Base-by-base conservation (phyloP, 2,888 invertebrate species). In the Abscondita cerata region DNA sequence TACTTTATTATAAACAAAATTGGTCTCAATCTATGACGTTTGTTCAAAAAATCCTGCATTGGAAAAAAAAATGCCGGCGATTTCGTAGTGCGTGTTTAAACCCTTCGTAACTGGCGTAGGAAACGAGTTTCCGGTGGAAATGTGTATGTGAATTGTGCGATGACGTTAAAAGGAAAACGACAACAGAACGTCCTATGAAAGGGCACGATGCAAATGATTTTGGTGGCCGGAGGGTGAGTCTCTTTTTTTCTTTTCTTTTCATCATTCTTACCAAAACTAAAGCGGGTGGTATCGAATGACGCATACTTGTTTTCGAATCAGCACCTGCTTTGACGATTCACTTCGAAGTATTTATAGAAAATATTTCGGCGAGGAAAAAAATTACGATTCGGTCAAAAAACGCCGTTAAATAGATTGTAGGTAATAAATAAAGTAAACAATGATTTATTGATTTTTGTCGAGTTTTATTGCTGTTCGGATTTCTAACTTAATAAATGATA, bases 201-300 rank as follows among this genome's bases (percentile, higher is more conserved):
- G 38, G 81, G 72, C 52, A 60, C 33, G 65, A 85, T 85, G 84
- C 84, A 85, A 82, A 84, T 84, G 84, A 84, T 84, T 73, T 75
- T 85, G 70, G 83, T 81, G 52, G 84, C 83, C 70, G 84, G 84
- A 74, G 83, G 83, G 81, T 80, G 72, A 79, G 80, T 55, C 50
- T 33, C 16, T 13, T 51, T 44, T 13, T 40, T 13, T 13, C 15
- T 40, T 13, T 40, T 13, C 15, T 40, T 40, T 13, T 13, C 12
- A 40, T 6, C 6, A 4, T 25, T 25, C 6, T 25, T 25, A 4
- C 25, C 4, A 25, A 4, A 6, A 25, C 25, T 4, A 25, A 2
- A 4, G 6, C 25, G 6, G 6, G 25, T 25, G 2, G 25, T 4
- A 6, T 4, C 4, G 25, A 25, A 25, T 4, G 2, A 4, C 4